Base-by-base conservation (phyloP, 2,888 invertebrate genomes). In the Tethea ocularis region DNA sequence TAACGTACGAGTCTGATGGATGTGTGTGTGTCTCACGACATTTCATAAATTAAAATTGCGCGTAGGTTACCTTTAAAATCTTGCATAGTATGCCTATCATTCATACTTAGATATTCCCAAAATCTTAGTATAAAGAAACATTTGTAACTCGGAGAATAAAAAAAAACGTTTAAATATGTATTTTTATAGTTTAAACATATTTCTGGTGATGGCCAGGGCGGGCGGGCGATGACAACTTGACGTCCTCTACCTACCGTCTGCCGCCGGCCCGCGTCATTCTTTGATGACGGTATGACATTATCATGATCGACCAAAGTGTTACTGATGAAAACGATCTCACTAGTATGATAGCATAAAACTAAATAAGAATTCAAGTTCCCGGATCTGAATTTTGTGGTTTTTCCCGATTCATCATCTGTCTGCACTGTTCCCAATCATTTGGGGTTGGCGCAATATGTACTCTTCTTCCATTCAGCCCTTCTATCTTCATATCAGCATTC, bases 1-100 rank as follows among this genome's bases (percentile, higher is more conserved):
- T 92, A 91, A 83, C 70, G 66, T 67, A 73, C 77, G 73, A 68
- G 76, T 73, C 75, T 78, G 82, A 83, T 81, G 76, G 77, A 77
- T 77, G 75, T 78, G 63, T 76, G 79, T 74, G 78, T 80, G 84
- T 83, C 82, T 83, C 78, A 68, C 74, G 66, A 65, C 70, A 58
- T 63, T 53, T 62, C 57, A 58, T 64, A 57, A 58, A 61, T 55
- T 33, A 55, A 57, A 56, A 24, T 54, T 10, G 20, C 46, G 2
- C 17, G 20, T 46, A 46, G 20, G 20, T 20, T 20, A 46, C 8
- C 46, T 38, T n/a, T 13, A 17, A n/a, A n/a, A 41, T 17, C 6
- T 41, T 41, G 1, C 46, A 20, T 10, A 46, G 20, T 46, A 20
- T 46, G n/a, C n/a, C n/a, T n/a, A n/a, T n/a, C n/a, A n/a, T n/a